Percentiles rank a stretch among this genome's conserved stretches.
Evolutionary conservation across 2,888 invertebrate species (phyloP).

Genomic region (Drosophila parthenogenetica): DNA sequence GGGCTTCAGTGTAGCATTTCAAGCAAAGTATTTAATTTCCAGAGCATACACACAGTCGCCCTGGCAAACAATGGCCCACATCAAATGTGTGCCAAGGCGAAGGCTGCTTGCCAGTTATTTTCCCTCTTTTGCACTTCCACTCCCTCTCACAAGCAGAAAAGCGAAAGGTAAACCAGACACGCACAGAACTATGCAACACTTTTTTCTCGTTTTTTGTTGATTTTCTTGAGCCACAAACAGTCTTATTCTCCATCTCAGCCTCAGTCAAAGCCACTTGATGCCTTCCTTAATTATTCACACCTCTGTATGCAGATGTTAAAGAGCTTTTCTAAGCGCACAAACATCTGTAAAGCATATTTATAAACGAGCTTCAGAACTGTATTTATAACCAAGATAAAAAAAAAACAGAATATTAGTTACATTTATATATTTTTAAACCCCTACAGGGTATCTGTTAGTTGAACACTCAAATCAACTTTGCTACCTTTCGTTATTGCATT

Average conservation of each 20-base stretch:
- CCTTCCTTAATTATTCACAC: not conserved
- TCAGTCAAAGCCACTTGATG: not conserved
- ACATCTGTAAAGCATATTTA: too few relatives aligned
- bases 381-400: too few relatives aligned
- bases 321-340: not conserved
- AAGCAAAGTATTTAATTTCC: slow-evolving; percentile 80
- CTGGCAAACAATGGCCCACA: slow-evolving; percentile 43
- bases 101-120: slow-evolving; percentile 60
- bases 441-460: not conserved
- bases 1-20: slow-evolving; percentile 70
- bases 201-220: slow-evolving; percentile 8
- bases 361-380: too few relatives aligned
- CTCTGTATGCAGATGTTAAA: not conserved
- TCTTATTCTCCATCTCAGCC: not conserved
- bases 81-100: slow-evolving; percentile 80
- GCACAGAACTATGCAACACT: slow-evolving; percentile 59
- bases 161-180: slow-evolving; percentile 51
- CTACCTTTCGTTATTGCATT: slow-evolving; percentile 50
- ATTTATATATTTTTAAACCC: too few relatives aligned
- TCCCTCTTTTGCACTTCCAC: not conserved
- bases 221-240: not conserved
- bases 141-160: slow-evolving; percentile 17
- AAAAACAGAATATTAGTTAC: too few relatives aligned
- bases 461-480: not conserved
- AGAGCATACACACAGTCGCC: slow-evolving; percentile 46